Base-by-base conservation (phyloP, 2,797 vertebrate species). In the Mormyrops attenuatus region DNA sequence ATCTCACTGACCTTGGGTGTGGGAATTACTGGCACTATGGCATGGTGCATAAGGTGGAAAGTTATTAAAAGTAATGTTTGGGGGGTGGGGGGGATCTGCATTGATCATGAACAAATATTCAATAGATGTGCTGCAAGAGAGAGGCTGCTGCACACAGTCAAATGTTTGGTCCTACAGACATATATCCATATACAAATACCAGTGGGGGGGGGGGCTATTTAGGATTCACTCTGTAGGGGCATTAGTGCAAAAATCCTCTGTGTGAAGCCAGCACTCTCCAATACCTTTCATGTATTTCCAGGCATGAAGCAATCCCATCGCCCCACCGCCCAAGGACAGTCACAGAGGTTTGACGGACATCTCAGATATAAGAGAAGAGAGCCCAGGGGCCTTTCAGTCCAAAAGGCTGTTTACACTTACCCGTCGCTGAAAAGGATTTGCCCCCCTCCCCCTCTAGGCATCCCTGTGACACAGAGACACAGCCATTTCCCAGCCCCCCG, bases 211-310 rank as follows among this genome's bases (percentile, higher is more conserved):
- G n/a, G 9, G 38, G n/a, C 50, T 80, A 50, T 49, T 47, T 49
- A 57, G 85, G 15, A 90, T 60, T 63, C 73, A 66, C 86, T 77
- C 63, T 85, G 69, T 85, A 8, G 87, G 73, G 87, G 87, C 86
- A 88, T 85, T 80, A 88, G 53, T 73, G 20, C 9, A 90, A 88
- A 90, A 69, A 88, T 66, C 69, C 44, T 90, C 69, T 50, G 3
- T 50, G 34, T 63, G n/a, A 87, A 66, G 89, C 89, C 53, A 44
- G 88, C 50, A 47, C 66, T 52, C 89, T 69, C 26, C 50, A 87
- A 52, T 90, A 89, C 89, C 92, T 92, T 91, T 93, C 91, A 93
- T 91, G 91, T 92, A 90, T 77, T 88, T 91, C 91, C 92, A 93
- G 90, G 88, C 91, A 90, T 89, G 88, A 88, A 90, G 89, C 85